Evolutionary conservation across 2,888 invertebrate genomes (phyloP).

Genomic region (Pherbina coryleti): DNA sequence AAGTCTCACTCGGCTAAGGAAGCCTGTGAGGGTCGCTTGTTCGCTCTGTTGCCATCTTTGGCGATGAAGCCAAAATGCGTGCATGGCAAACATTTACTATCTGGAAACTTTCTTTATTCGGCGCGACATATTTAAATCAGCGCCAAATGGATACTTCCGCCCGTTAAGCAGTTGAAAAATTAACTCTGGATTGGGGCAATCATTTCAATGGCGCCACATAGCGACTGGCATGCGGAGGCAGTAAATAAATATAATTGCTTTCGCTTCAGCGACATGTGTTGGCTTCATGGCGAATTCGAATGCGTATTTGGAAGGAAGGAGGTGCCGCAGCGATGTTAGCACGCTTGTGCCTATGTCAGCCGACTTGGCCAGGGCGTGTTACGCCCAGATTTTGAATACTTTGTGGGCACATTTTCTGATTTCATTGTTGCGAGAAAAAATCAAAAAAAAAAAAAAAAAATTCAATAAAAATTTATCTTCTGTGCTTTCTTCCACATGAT

Average conservation of each 20-base stretch:
- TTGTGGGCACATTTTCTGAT: conserved; percentile 17
- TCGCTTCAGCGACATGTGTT: conserved; percentile 23
- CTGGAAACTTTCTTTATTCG: conserved; percentile 16
- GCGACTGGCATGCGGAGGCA: conserved; percentile 56
- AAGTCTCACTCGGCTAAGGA: background rate
- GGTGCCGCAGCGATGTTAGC: background rate
- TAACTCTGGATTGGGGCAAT: conserved; percentile 59
- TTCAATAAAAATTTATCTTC: conserved; percentile 38
- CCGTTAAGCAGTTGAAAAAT: conserved; percentile 68
- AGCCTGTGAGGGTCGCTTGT: background rate
- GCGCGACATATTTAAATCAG: conserved; percentile 66
- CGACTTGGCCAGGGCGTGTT: background rate
- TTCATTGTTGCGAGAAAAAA: conserved; percentile 23
- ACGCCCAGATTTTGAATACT: background rate
- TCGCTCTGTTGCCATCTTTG: background rate
- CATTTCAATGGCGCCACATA: conserved; percentile 65
- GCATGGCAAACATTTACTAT: conserved; percentile 12
- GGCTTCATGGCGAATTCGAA: background rate
- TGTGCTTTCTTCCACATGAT: conserved; percentile 28
- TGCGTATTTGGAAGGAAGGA: background rate
- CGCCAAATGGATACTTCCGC: conserved; percentile 66
- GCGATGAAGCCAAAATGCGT: conserved; percentile 3
- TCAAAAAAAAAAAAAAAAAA: background rate
- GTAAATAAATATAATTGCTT: conserved; percentile 68
- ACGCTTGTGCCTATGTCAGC: background rate